These are phyloP conservation scores for Branchinecta lynchi DNA, from an alignment of 1,140 invertebrate species.

Conservation along the genomic window DNA sequence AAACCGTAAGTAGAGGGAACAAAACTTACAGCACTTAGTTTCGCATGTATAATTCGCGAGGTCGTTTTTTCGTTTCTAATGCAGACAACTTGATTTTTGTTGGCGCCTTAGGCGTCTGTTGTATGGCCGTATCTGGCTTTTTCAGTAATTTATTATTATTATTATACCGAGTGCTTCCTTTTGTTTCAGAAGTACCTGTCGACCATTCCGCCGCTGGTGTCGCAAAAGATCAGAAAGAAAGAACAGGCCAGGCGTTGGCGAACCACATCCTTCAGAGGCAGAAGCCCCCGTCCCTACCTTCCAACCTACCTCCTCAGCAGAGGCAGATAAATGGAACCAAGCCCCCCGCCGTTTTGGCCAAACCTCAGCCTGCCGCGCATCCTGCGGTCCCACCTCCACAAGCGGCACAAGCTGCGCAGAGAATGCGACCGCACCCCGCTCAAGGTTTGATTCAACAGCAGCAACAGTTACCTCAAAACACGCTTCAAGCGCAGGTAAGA, in stretches of 20 bases:
- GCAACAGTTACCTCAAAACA: too few relatives aligned
- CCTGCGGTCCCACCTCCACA: background rate
- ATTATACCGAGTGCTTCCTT: background rate
- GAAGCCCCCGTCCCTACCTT: background rate
- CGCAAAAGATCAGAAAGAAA: background rate
- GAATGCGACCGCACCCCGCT: background rate
- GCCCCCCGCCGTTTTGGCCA: background rate
- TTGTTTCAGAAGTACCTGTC: background rate
- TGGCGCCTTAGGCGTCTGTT: too few relatives aligned
- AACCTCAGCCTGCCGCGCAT: background rate
- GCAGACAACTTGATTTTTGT: background rate
- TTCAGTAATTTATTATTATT: background rate
- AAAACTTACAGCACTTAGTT: too few relatives aligned
- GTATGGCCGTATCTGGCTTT: too few relatives aligned
- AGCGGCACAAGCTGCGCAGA: background rate
- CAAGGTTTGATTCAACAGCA: too few relatives aligned
- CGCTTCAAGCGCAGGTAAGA: too few relatives aligned
- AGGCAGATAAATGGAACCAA: background rate
- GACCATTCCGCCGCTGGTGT: background rate
- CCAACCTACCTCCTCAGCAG: background rate
- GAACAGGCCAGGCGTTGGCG: background rate
- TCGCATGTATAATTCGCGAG: too few relatives aligned
- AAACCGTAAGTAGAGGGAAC: too few relatives aligned
- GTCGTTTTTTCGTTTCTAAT: conserved; percentile 1
- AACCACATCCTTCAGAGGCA: background rate